These are phyloP conservation scores for Tetragonisca angustula DNA, from an alignment of 2,888 invertebrate species.

Conservation along the genomic window DNA sequence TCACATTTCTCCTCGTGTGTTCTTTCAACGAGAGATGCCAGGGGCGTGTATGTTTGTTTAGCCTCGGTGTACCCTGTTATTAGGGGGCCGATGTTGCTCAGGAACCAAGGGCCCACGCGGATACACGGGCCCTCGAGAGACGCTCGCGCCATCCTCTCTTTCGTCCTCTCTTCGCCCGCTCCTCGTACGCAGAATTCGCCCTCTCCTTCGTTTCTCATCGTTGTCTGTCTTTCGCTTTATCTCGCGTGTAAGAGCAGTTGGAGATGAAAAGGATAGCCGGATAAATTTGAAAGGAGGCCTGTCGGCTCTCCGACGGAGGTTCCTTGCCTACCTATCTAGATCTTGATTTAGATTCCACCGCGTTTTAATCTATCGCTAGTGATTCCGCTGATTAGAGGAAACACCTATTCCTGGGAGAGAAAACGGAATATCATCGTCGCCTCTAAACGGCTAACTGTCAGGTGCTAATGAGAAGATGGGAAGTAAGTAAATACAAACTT, in stretches of 20 bases:
- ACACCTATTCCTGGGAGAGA: slow-evolving; percentile 23
- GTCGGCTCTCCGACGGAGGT: slow-evolving; percentile 6
- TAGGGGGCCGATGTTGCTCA: slow-evolving; percentile 75
- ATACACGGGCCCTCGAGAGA: slow-evolving; percentile 63
- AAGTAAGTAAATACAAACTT: neutral
- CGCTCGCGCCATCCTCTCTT: slow-evolving; percentile 61
- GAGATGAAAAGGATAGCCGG: slow-evolving; percentile 41
- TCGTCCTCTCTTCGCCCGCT: slow-evolving; percentile 3
- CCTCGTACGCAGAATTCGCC: slow-evolving; percentile 36
- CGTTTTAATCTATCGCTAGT: slow-evolving; percentile 67
- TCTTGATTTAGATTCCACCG: slow-evolving; percentile 65
- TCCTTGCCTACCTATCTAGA: slow-evolving; percentile 48
- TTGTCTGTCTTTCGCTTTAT: slow-evolving; percentile 31
- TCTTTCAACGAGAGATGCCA: slow-evolving; percentile 80
- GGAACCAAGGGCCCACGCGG: slow-evolving; percentile 72
- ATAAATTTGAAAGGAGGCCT: slow-evolving; percentile 57
- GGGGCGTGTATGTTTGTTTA: slow-evolving; percentile 84
- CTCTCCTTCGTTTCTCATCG: slow-evolving; percentile 15
- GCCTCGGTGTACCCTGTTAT: slow-evolving; percentile 83
- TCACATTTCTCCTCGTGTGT: slow-evolving; percentile 63
- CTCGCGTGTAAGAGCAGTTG: slow-evolving; percentile 40
- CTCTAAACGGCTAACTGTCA: neutral
- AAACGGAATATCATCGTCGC: slow-evolving; percentile 3
- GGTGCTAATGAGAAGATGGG: neutral
- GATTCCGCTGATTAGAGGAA: slow-evolving; percentile 57